phyloP scores from a whole-genome alignment of 2,113 vertebrate species.

The Grantiella picta region DNA sequence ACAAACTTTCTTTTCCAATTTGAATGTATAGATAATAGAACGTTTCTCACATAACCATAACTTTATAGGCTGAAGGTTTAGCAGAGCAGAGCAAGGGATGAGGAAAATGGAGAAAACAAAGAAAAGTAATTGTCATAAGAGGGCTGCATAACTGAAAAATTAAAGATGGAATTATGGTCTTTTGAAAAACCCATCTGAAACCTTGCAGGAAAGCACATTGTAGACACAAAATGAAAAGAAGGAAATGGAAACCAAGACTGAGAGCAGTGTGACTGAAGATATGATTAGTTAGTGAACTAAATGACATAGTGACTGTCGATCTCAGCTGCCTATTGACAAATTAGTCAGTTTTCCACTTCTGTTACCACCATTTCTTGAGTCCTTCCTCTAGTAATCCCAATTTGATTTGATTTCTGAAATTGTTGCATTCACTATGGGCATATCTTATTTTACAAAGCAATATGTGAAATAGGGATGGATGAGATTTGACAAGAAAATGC shows the following conservation, averaged over 20 bases:
- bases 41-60: not conserved
- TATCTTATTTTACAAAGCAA: not conserved
- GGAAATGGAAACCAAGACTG: not conserved
- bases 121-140: not conserved
- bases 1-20: not conserved
- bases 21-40: not conserved
- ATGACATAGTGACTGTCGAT: not conserved
- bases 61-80: not conserved
- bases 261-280: not conserved
- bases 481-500: not conserved
- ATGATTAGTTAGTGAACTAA: not conserved
- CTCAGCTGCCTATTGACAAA: not conserved
- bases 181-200: not conserved
- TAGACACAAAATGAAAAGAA: not conserved
- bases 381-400: not conserved
- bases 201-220: not conserved
- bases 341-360: not conserved
- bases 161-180: not conserved
- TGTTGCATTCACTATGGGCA: not conserved
- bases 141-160: not conserved
- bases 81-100: not conserved
- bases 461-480: not conserved
- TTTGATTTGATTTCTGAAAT: not conserved
- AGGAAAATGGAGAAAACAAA: not conserved
- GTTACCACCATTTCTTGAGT: not conserved